Evolutionary conservation across 2,797 vertebrate genomes (phyloP), one percentile per base, ranked within the genome.

Genomic region (Lateolabrax maculatus): DNA sequence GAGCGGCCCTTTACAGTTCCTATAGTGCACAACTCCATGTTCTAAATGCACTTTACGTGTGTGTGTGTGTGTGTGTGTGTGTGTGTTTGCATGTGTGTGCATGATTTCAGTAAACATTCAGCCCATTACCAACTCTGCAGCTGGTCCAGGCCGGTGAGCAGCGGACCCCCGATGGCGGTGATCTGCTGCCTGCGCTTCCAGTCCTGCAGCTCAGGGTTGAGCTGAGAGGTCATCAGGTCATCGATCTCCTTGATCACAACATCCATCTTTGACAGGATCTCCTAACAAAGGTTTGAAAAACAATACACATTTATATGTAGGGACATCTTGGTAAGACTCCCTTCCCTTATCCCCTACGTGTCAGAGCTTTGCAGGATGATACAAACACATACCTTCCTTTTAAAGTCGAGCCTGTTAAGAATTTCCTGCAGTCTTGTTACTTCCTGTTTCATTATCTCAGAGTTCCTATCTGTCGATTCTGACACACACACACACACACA

Each of bases 141-240:
- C 91, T 98, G 98, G 76, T 99, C 98, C 34, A 99, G 95, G 48
- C 97, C 96, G 0, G 94, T 96, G 1, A 98, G 96, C 70, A 96
- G 94, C 0, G 98, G 98, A 19, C 98, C 98, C 1, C 98, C 98
- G 0, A 99, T 98, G 94, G 97, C 97, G 34, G 97, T 95, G 0
- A 99, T 95, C 89, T 99, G 98, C 92, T 99, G 98, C 65, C 97
- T 84, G 18, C 97, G 95, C 82, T 97, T 98, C 98, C 98, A 99
- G 86, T 98, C 97, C 61, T 96, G 95, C 61, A 99, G 94, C 90
- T 99, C 97, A 4, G 97, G 97, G 34, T 88, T 93, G 66, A 99
- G 96, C 94, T 96, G 95, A 79, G 93, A 96, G 65, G 92, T 96
- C 93, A 96, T 92, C 31, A 99, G 87, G 70, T 95, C 87, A 3